Evolutionary conservation across 2,113 vertebrate genomes (phyloP).

Genomic region (Entelurus aequoreus): DNA sequence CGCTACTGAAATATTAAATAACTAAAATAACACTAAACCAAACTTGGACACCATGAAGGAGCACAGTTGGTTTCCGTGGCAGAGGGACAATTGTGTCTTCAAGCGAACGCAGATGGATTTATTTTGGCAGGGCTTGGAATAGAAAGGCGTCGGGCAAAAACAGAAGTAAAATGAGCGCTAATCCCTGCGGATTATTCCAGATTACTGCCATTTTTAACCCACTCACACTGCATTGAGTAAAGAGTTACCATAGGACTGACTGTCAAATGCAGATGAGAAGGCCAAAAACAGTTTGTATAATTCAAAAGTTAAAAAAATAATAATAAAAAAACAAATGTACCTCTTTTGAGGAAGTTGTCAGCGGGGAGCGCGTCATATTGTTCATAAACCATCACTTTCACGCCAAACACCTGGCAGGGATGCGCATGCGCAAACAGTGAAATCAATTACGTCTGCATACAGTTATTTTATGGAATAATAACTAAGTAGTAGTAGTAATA

Average conservation of each 20-base stretch:
- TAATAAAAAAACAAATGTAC: conserved; percentile 29
- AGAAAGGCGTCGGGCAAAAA: conserved; percentile 55
- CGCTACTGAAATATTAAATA: too few species aligned
- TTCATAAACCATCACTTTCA: conserved; percentile 74
- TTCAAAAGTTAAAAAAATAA: not conserved
- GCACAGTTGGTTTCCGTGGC: conserved; percentile 27
- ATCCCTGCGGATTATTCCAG: conserved; percentile 59
- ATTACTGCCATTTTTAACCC: conserved; percentile 64
- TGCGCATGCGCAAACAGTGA: not conserved
- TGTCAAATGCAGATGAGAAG: not conserved
- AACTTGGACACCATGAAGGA: too few species aligned
- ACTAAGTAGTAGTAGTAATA: not conserved
- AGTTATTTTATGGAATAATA: too few species aligned
- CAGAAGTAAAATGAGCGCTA: conserved; percentile 58
- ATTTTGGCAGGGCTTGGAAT: conserved; percentile 47
- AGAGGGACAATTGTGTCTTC: conserved; percentile 20
- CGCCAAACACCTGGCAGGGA: not conserved
- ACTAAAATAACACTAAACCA: too few species aligned
- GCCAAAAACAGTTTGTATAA: not conserved
- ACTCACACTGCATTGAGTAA: conserved; percentile 46
- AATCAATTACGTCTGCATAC: too few species aligned
- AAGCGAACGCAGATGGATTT: conserved; percentile 44
- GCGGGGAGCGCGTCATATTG: conserved; percentile 43
- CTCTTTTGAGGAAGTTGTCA: conserved; percentile 54
- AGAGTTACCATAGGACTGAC: conserved; percentile 14